These are phyloP conservation scores for Drosophila birchii DNA, from an alignment of 2,888 invertebrate genomes.

Conservation along the genomic window DNA sequence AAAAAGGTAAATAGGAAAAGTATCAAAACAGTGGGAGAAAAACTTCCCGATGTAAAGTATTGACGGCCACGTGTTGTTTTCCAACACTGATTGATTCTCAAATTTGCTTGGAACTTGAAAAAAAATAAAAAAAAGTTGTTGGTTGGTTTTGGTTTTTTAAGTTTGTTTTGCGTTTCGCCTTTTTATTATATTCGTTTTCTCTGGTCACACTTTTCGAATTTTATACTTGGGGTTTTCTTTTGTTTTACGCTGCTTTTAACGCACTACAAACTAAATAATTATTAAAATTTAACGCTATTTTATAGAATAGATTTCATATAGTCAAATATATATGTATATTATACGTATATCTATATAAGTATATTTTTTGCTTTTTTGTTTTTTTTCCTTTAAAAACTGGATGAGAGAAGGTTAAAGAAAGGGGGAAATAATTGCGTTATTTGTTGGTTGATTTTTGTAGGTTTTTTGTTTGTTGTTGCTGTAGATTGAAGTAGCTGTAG, in stretches of 20 bases:
- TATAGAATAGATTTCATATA: slow-evolving; percentile 61
- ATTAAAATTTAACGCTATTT: slow-evolving; percentile 69
- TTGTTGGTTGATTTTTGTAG: slow-evolving; percentile 24
- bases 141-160: slow-evolving; percentile 53
- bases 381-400: slow-evolving; percentile 39
- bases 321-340: slow-evolving; percentile 57
- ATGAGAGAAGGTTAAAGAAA: slow-evolving; percentile 14
- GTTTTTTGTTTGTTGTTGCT: slow-evolving; percentile 3
- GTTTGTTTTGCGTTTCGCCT: slow-evolving; percentile 67
- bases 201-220: slow-evolving; percentile 41
- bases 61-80: slow-evolving; percentile 9
- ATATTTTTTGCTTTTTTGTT: slow-evolving; percentile 21
- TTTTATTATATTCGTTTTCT: slow-evolving; percentile 49
- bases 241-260: slow-evolving; percentile 58
- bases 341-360: slow-evolving; percentile 49
- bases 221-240: slow-evolving; percentile 31
- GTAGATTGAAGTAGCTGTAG: slow-evolving; percentile 31
- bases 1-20: slow-evolving; percentile 13
- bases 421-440: slow-evolving; percentile 20
- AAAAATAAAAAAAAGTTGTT: slow-evolving; percentile 70
- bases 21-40: slow-evolving; percentile 27
- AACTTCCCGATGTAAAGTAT: slow-evolving; percentile 51
- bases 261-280: slow-evolving; percentile 78
- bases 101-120: slow-evolving; percentile 57
- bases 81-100: slow-evolving; percentile 37